Evolutionary conservation across 2,888 invertebrate species (phyloP), one percentile per base, ranked within the genome.

Genomic region (Cephalotes varians): DNA sequence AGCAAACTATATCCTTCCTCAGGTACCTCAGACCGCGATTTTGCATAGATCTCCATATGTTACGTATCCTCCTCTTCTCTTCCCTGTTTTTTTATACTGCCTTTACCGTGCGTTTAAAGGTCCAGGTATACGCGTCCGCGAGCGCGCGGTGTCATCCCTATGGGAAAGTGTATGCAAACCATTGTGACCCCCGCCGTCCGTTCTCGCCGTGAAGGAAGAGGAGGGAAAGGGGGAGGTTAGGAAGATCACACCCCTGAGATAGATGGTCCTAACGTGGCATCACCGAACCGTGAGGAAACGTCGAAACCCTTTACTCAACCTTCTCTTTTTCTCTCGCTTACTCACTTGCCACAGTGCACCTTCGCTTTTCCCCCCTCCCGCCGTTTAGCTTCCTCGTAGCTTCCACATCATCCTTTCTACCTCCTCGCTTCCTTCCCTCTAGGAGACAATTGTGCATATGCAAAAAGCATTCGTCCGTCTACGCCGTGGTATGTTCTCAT

Each of bases 11-110:
- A 91, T 92, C 93, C 92, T 91, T 87, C 85, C 88, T 76, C 76
- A 93, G 94, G 94, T 94, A 94, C 91, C 73, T 31, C 21, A 34
- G 87, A 34, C 25, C 90, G 92, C 92, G 93, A 94, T 94, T 94
- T 94, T 94, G 94, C 94, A 94, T 94, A 94, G 90, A 94, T 94
- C 93, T 94, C 94, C 94, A 94, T 94, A 94, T 90, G 93, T 94
- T 89, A 88, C 81, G 87, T 82, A 73, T 86, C 81, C 90, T 85
- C 76, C 85, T 86, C 82, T 85, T 74, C 81, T 84, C 56, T 72
- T 86, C 86, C 51, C 77, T 40, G 6, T 54, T 65, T 44, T 71
- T 54, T 40, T 31, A 56, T 31, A 15, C 31, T 54, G 54, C 76
- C 83, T 74, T 47, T 60, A 62, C 60, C 58, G 74, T n/a, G 89